phyloP scores from a whole-genome alignment of 2,797 vertebrate species.

The Sebastes iracundus region DNA sequence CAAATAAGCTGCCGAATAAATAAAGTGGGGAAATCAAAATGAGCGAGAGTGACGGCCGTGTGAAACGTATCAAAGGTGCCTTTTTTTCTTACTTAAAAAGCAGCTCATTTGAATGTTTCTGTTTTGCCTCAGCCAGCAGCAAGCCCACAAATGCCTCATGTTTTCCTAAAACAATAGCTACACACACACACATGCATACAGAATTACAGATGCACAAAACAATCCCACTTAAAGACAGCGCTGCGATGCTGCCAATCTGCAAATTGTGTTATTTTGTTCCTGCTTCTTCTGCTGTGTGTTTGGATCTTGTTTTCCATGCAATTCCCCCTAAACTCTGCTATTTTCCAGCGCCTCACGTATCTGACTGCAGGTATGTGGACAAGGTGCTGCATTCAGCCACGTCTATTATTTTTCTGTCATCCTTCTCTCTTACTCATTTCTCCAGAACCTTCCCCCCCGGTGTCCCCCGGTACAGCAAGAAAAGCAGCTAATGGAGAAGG shows the following conservation, averaged over 20 bases:
- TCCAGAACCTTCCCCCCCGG: conserved; percentile 11
- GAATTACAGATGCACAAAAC: conserved; percentile 45
- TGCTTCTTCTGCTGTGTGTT: conserved; percentile 2
- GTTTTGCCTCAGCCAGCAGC: conserved; percentile 21
- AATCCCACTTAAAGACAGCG: conserved; percentile 45
- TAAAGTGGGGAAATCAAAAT: conserved; percentile 37
- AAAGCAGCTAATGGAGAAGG: conserved; percentile 73
- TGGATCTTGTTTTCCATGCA: conserved; percentile 21
- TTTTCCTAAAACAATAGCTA: conserved; percentile 43
- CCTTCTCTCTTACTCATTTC: conserved; percentile 37
- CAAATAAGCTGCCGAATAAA: conserved; percentile 45
- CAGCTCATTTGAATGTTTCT: conserved; percentile 40
- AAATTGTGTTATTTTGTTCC: conserved; percentile 36
- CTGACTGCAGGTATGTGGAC: conserved; percentile 15
- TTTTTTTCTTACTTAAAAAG: conserved; percentile 23
- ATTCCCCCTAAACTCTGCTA: conserved; percentile 17
- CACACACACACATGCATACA: conserved; percentile 2
- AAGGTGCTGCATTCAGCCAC: conserved; percentile 9
- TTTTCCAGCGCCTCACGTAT: background rate
- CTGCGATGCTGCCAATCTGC: conserved; percentile 44
- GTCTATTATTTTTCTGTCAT: conserved; percentile 37
- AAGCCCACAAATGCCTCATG: conserved; percentile 18
- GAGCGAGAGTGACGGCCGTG: conserved; percentile 12
- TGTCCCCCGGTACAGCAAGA: conserved; percentile 42
- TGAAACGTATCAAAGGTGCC: conserved; percentile 42